Evolutionary conservation across 1,140 invertebrate genomes (phyloP), one percentile per base, ranked within the genome.

Genomic region (Lordiphosa collinella): DNA sequence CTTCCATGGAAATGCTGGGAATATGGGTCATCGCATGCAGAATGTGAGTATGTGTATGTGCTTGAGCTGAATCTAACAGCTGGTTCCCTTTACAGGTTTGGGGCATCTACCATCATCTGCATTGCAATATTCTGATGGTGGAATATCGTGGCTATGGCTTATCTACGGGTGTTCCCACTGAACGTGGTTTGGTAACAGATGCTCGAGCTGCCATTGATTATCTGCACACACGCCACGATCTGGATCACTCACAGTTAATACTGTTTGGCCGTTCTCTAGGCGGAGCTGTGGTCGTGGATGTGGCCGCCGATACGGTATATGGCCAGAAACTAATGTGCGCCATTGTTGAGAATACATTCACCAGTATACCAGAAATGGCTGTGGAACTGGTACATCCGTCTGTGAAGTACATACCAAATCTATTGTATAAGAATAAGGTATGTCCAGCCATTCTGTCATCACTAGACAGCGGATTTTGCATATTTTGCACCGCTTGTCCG

Each of bases 1-100:
- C 90, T 93, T 99, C 44, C 97, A 99, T 91, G 97, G 97, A 6
- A 98, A 98, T 93, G 97, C 97, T 56, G 97, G 97, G 11, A 98
- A 99, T 88, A 96, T 98, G 91, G 97, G 97, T 0, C 96, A 98
- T 88, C 93, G 95, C 60, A 89, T 97, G 54, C 92, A 93, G 62
- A 96, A 96, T 89, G 93, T 80, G 37, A 51, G 44, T 25, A 5
- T 10, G 6, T 11, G 1, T 16, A 7, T 13, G 4, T 3, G 11
- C 1, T 9, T 4, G 2, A 43, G 0, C 32, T 14, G 50, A 22
- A 3, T 46, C 2, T 18, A 31, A 29, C 53, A 25, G 5, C 32
- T 1, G 6, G 8, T 1, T 3, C 14, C 1, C 38, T 51, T 44
- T 9, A 0, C 7, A 79, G 75, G 75, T 92, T 29, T 92, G 92